phyloP scores from a whole-genome alignment of 23 tunicate genomes.

The Styela clava region DNA sequence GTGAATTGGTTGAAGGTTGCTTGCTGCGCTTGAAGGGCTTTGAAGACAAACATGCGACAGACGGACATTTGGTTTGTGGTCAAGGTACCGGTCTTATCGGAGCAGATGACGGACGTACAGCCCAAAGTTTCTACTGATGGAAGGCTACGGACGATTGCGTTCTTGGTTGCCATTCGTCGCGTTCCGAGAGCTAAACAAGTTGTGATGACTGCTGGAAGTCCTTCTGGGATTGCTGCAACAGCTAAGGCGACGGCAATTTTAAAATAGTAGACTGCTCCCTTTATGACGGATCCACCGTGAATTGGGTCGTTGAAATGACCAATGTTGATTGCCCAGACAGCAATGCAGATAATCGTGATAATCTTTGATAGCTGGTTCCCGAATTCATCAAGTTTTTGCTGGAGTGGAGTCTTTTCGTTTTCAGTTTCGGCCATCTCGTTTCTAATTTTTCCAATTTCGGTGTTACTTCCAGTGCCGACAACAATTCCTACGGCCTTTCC shows the following conservation, averaged over 20 bases:
- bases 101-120: conserved; percentile 99
- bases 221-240: conserved; percentile 99
- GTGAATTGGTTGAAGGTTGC: conserved; percentile 68
- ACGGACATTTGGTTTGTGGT: conserved; percentile 99
- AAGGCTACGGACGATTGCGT: conserved; percentile 95
- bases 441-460: conserved; percentile 98
- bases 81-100: conserved; percentile 98
- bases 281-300: conserved; percentile 98
- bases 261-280: conserved; percentile 98
- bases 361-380: conserved; percentile 93
- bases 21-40: conserved; percentile 12
- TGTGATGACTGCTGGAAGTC: conserved; percentile 98
- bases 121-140: conserved; percentile 99
- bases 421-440: conserved; percentile 99
- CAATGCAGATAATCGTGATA: conserved; percentile 87
- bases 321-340: conserved; percentile 99
- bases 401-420: conserved; percentile 94
- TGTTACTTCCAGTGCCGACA: conserved; percentile 82
- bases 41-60: conserved; percentile 48
- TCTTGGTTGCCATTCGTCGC: conserved; percentile 99
- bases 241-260: conserved; percentile 99
- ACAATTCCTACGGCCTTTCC: conserved; percentile 97
- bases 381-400: conserved; percentile 93
- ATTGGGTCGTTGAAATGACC: conserved; percentile 99
- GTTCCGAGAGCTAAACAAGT: conserved; percentile 99